A percentile compares a stretch with the other conserved stretches of the same genome.
These are phyloP conservation scores for Eudorcas thomsonii DNA, from an alignment of 2,113 vertebrate genomes.

Conservation along the genomic window DNA sequence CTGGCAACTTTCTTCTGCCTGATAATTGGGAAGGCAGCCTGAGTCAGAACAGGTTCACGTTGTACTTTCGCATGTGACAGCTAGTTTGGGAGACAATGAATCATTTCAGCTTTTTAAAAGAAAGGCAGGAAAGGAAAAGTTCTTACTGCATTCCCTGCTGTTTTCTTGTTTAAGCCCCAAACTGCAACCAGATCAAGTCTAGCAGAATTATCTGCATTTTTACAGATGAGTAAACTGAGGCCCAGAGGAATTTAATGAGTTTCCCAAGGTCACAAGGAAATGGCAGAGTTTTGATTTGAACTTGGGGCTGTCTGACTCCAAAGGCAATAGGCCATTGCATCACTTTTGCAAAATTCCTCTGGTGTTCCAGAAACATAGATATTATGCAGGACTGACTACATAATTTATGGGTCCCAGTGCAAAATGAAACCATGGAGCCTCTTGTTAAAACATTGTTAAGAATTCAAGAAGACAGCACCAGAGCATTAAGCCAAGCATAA, in stretches of 20 bases:
- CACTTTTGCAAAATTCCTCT: not conserved
- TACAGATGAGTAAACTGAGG: not conserved
- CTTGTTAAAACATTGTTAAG: not conserved
- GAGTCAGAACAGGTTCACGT: not conserved
- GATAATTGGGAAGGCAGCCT: conserved; percentile 8
- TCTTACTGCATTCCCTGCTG: not conserved
- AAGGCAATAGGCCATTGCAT: not conserved
- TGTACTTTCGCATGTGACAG: conserved; percentile 19
- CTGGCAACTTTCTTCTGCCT: conserved; percentile 37
- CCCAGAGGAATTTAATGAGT: not conserved
- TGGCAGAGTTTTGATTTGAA: not conserved
- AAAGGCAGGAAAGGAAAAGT: not conserved
- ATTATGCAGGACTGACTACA: not conserved
- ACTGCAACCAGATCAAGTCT: not conserved
- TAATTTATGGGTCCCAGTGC: not conserved
- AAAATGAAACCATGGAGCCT: not conserved
- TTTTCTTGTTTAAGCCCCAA: not conserved
- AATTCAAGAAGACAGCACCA: not conserved
- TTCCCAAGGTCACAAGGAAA: not conserved
- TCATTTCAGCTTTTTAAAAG: conserved; percentile 16
- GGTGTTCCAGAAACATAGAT: not conserved
- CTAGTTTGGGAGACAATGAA: conserved; percentile 1
- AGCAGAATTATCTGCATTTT: not conserved
- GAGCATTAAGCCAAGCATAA: not conserved
- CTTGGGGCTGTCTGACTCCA: not conserved